A percentile compares a stretch with the other conserved stretches of the same genome.
phyloP scores from a whole-genome alignment of 2,888 invertebrate genomes.

The Sinelater perroti region DNA sequence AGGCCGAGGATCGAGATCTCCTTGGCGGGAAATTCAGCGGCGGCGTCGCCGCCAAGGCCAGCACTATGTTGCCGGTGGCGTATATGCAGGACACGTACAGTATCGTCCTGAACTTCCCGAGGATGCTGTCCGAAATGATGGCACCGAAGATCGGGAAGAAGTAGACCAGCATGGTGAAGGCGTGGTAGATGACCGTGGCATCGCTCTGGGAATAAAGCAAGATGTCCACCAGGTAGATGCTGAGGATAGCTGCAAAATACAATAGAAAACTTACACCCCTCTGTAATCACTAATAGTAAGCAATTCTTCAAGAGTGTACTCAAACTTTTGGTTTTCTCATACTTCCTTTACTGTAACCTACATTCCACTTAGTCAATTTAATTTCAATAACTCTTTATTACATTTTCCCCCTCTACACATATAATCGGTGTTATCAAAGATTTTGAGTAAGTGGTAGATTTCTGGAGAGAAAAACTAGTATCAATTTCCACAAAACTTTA shows the following conservation, averaged over 20 bases:
- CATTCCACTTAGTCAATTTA: too few species aligned
- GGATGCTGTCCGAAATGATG: slow-evolving; percentile 89
- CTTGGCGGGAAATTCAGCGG: slow-evolving; percentile 64
- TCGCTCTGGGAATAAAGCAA: slow-evolving; percentile 75
- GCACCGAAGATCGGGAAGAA: slow-evolving; percentile 91
- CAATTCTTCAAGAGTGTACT: too few species aligned
- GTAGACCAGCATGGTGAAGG: slow-evolving; percentile 89
- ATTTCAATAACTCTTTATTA: too few species aligned
- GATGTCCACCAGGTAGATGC: slow-evolving; percentile 84
- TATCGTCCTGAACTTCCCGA: slow-evolving; percentile 92
- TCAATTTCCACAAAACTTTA: too few species aligned
- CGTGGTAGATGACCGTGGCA: slow-evolving; percentile 88
- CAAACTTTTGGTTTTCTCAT: too few species aligned
- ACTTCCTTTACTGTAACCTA: too few species aligned
- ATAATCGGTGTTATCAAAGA: too few species aligned
- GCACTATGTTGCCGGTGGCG: slow-evolving; percentile 80
- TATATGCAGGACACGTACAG: slow-evolving; percentile 89
- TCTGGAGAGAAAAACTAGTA: too few species aligned
- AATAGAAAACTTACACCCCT: too few species aligned
- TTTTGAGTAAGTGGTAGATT: too few species aligned
- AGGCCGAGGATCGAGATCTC: slow-evolving; percentile 68
- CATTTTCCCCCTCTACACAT: too few species aligned
- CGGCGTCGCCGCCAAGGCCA: slow-evolving; percentile 76
- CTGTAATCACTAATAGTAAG: too few species aligned
- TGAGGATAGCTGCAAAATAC: slow-evolving; percentile 79